These are phyloP conservation scores for Netelia virgata DNA, from an alignment of 2,888 invertebrate genomes.

Conservation along the genomic window DNA sequence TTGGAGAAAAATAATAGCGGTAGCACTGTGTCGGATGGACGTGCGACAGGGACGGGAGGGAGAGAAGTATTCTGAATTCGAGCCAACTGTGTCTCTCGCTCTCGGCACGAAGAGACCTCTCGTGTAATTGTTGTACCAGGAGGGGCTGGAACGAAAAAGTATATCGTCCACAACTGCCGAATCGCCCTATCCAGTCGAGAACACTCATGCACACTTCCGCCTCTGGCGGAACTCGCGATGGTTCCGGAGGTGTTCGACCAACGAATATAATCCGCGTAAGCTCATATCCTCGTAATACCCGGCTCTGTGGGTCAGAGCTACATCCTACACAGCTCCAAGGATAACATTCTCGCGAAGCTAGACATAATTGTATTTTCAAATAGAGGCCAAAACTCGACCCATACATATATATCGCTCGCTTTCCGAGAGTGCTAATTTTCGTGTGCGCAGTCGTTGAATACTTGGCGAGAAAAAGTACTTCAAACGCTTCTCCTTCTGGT, in stretches of 20 bases:
- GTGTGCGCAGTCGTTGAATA: constrained; percentile 44
- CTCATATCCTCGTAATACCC: constrained; percentile 50
- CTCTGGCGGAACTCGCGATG: constrained; percentile 10
- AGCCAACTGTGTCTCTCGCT: constrained; percentile 71
- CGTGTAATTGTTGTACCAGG: constrained; percentile 59
- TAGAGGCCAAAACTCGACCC: constrained; percentile 6
- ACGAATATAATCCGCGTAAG: constrained; percentile 49
- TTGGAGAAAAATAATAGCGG: constrained; percentile 6
- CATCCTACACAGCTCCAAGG: neutral
- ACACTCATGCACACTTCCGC: constrained; percentile 43
- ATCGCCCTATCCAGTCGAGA: constrained; percentile 34
- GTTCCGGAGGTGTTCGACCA: constrained; percentile 48
- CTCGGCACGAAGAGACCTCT: constrained; percentile 33
- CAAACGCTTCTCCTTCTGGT: constrained; percentile 22
- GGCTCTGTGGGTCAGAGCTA: constrained; percentile 32
- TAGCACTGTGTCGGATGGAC: constrained; percentile 16
- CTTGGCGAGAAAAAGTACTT: constrained; percentile 45
- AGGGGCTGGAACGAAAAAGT: constrained; percentile 9
- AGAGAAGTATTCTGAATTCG: constrained; percentile 73
- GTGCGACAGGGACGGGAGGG: constrained; percentile 44
- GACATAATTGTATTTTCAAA: constrained; percentile 58
- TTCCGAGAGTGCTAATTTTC: constrained; percentile 32
- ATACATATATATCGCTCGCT: neutral
- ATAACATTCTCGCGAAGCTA: constrained; percentile 11
- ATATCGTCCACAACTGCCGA: constrained; percentile 54